phyloP scores from a whole-genome alignment of 2,888 invertebrate genomes.

The Eugnorisma glareosa region DNA sequence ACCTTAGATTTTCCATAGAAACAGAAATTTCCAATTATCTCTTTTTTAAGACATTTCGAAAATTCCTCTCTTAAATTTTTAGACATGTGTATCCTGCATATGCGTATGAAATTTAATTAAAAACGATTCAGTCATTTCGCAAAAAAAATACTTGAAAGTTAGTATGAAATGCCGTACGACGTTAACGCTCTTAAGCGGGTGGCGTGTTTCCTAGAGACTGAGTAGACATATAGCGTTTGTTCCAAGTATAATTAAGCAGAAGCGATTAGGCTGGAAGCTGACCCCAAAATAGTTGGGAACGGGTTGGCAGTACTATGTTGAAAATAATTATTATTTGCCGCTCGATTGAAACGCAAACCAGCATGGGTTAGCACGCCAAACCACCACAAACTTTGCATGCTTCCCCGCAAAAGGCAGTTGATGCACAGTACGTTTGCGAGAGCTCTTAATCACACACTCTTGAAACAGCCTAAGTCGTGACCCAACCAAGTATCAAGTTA shows the following conservation, averaged over 20 bases:
- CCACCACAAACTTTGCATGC: background rate
- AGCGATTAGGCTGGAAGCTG: background rate
- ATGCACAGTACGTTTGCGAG: background rate
- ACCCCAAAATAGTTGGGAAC: background rate
- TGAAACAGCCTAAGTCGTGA: slow-evolving; percentile 20
- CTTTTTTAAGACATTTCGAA: too few species aligned
- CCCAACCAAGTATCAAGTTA: slow-evolving; percentile 7
- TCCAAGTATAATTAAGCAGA: background rate
- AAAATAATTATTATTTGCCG: background rate
- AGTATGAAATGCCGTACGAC: too few species aligned
- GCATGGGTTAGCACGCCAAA: background rate
- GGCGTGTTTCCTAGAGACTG: background rate
- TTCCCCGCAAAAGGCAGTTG: background rate
- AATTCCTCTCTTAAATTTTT: too few species aligned
- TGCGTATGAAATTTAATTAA: too few species aligned
- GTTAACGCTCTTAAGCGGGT: too few species aligned
- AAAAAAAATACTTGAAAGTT: too few species aligned
- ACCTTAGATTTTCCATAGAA: too few species aligned
- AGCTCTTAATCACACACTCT: background rate
- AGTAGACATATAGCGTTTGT: background rate
- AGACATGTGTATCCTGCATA: too few species aligned
- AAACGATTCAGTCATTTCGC: too few species aligned
- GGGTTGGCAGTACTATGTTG: background rate
- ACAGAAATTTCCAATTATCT: too few species aligned
- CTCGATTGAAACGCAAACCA: background rate